phyloP scores from a whole-genome alignment of 2,888 invertebrate species.

The Seira sanloemensis region DNA sequence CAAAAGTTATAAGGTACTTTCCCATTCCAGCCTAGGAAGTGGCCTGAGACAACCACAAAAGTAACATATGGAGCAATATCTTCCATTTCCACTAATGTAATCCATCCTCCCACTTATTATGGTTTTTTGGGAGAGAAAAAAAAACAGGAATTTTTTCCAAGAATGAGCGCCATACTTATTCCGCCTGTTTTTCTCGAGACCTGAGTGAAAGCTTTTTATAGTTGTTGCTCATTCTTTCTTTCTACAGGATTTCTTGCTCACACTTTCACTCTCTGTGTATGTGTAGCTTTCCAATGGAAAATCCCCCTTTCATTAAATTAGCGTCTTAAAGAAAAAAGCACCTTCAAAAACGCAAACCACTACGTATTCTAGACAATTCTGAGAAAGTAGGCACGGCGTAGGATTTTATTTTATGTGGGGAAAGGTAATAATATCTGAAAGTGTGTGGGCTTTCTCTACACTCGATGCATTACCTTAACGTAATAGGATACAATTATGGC shows the following conservation, averaged over 20 bases:
- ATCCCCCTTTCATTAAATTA: background rate
- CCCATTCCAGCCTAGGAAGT: too few relatives aligned
- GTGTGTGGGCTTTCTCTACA: background rate
- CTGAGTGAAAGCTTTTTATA: background rate
- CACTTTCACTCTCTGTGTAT: background rate
- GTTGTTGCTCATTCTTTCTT: background rate
- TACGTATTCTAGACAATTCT: too few relatives aligned
- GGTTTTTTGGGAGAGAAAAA: background rate
- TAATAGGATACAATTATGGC: constrained; percentile 95
- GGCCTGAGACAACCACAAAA: too few relatives aligned
- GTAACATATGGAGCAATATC: too few relatives aligned
- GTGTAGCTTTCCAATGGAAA: background rate
- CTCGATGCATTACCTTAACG: constrained; percentile 82
- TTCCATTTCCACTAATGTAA: background rate
- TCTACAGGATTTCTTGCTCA: too few relatives aligned
- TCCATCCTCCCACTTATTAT: background rate
- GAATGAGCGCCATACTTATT: background rate
- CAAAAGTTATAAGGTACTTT: too few relatives aligned
- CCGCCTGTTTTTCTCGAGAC: background rate
- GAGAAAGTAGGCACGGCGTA: too few relatives aligned
- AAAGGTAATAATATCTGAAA: too few relatives aligned
- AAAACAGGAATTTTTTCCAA: background rate
- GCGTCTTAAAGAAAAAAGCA: background rate
- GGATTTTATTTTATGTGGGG: too few relatives aligned
- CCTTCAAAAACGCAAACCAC: too few relatives aligned